Evolutionary conservation across 92 coral and sea anemone species (phyloP).

Genomic region (Scolanthus callimorphus): DNA sequence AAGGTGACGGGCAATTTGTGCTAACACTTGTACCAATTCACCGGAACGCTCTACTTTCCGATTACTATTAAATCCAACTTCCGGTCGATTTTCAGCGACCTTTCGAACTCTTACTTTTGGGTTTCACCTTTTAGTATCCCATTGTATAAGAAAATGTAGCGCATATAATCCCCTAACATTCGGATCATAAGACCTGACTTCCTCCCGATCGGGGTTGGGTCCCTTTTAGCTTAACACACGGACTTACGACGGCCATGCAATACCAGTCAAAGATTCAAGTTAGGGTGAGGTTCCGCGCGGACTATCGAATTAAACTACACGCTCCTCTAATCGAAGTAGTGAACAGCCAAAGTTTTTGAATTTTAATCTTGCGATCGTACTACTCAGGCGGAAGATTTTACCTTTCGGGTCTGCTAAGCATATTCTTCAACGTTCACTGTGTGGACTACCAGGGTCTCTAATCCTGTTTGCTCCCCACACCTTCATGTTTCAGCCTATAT

Average conservation of each 20-base stretch:
- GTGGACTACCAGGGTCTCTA: constrained; percentile 96
- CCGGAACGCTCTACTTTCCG: constrained; percentile 94
- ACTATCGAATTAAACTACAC: constrained; percentile 91
- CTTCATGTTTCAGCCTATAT: constrained; percentile 76
- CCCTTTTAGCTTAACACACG: constrained; percentile 72
- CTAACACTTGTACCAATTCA: constrained; percentile 84
- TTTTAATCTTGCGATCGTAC: constrained; percentile 90
- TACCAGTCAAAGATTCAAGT: constrained; percentile 78
- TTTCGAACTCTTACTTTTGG: constrained; percentile 78
- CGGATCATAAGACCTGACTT: constrained; percentile 95
- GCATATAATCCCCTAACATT: constrained; percentile 84
- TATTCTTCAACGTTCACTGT: constrained; percentile 81
- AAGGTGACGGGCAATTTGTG: constrained; percentile 96
- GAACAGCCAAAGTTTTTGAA: constrained; percentile 92
- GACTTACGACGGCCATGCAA: constrained; percentile 99
- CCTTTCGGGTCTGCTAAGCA: constrained; percentile 60
- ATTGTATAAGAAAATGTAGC: constrained; percentile 91
- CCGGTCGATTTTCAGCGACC: constrained; percentile 70
- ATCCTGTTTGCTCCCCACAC: constrained; percentile 95
- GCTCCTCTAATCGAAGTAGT: constrained; percentile 85
- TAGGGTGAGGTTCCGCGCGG: constrained; percentile 88
- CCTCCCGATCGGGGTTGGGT: constrained; percentile 79
- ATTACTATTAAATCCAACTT: constrained; percentile 96
- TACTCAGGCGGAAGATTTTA: constrained; percentile 83
- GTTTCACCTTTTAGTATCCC: constrained; percentile 65